Evolutionary conservation across 2,797 vertebrate genomes (phyloP).

Genomic region (Geotrypetes seraphini): DNA sequence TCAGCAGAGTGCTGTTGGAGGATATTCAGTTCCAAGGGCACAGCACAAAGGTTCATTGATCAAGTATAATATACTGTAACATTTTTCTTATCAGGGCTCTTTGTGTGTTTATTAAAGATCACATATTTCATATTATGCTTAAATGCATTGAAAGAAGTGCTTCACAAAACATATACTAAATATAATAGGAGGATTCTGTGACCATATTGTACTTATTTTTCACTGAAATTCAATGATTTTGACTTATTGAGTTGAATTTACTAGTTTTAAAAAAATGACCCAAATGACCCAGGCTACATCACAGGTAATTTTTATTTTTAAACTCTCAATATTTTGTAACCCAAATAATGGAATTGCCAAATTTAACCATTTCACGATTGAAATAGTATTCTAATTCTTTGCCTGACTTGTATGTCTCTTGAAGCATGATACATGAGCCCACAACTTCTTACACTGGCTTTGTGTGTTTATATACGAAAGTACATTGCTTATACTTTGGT

Average conservation of each 20-base stretch:
- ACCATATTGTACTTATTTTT: constrained; percentile 37
- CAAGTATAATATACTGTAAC: constrained; percentile 41
- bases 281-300: too few relatives aligned
- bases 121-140: constrained; percentile 45
- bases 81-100: constrained; percentile 42
- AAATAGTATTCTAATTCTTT: constrained; percentile 4
- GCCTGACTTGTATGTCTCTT: constrained; percentile 12
- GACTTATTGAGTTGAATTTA: constrained; percentile 32
- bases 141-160: constrained; percentile 32
- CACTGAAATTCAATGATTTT: constrained; percentile 32
- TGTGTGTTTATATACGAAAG: constrained; percentile 1
- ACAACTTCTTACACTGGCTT: constrained; percentile 12
- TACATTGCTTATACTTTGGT: constrained; percentile 22
- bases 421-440: constrained; percentile 2
- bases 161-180: constrained; percentile 44
- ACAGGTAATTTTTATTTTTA: constrained; percentile 2
- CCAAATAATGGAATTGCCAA: background rate
- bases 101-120: constrained; percentile 51
- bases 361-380: constrained; percentile 1
- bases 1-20: constrained; percentile 42
- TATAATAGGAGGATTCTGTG: constrained; percentile 31
- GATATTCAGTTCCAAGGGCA: constrained; percentile 47
- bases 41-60: constrained; percentile 48
- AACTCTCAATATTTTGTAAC: background rate
- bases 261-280: constrained; percentile 28